Percentiles rank a stretch among this genome's conserved stretches.
Conservation (phyloP, 2,888 invertebrate genomes). For the Yponomeuta malinellus region DNA sequence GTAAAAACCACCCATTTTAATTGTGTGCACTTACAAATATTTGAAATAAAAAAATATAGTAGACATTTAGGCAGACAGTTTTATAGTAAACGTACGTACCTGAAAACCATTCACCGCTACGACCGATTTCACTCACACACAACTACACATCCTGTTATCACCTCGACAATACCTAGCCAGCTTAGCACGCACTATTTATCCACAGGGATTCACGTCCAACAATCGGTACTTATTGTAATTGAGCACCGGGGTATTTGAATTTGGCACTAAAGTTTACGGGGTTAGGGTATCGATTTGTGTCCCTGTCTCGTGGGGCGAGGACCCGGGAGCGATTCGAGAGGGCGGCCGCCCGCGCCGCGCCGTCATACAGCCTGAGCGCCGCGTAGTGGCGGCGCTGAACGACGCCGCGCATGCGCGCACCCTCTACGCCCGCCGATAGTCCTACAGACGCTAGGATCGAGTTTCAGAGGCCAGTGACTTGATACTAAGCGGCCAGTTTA, state of each 20-base stretch:
- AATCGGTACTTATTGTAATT: not conserved
- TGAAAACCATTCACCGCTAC: constrained; percentile 11
- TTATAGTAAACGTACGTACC: constrained; percentile 4
- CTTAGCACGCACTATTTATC: constrained; percentile 4
- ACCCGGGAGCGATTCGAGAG: constrained; percentile 18
- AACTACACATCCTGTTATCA: constrained; percentile 9
- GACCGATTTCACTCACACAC: constrained; percentile 7
- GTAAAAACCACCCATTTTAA: no score
- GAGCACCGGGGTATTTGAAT: constrained; percentile 1
- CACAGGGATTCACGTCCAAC: not conserved
- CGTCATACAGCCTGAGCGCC: constrained; percentile 46
- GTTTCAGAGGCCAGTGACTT: not conserved
- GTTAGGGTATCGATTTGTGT: constrained; percentile 21
- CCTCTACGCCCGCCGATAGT: constrained; percentile 34
- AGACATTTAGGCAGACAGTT: not conserved
- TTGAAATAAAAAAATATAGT: not conserved
- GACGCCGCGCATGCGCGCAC: constrained; percentile 40
- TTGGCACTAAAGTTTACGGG: constrained; percentile 6
- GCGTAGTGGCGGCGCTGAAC: constrained; percentile 47
- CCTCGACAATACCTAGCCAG: not conserved
- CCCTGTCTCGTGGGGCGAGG: constrained; percentile 7
- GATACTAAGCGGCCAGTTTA: not conserved
- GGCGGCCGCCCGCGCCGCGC: constrained; percentile 52
- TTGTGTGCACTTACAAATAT: no score
- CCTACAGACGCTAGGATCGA: constrained; percentile 36